Percentiles rank a stretch among this genome's conserved stretches.
Conservation (phyloP, 1,140 invertebrate species). For the Cepaea nemoralis region DNA sequence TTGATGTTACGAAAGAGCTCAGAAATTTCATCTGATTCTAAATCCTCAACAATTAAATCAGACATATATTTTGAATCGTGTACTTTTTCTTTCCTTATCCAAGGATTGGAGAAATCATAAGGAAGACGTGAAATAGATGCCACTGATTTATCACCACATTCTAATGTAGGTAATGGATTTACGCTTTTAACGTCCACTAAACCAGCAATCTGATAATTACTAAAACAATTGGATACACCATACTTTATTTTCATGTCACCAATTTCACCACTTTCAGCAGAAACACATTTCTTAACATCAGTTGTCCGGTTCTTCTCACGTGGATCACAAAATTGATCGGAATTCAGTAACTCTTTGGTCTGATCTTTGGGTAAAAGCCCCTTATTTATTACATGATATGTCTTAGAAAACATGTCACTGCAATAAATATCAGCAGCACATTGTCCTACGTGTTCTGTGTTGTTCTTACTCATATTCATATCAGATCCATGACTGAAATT, state of each 20-base stretch:
- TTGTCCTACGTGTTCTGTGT: background rate
- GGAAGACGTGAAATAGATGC: background rate
- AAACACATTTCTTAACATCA: background rate
- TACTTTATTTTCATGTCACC: background rate
- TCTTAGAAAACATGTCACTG: background rate
- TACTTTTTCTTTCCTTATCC: background rate
- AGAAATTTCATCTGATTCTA: slow-evolving; percentile 17
- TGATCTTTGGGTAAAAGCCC: background rate
- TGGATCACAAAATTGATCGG: background rate
- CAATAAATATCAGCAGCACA: background rate
- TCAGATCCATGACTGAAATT: background rate
- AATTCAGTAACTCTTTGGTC: background rate
- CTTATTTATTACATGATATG: background rate
- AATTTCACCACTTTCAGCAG: background rate
- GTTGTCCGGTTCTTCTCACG: background rate
- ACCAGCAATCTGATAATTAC: background rate
- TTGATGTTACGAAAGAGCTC: slow-evolving; percentile 12
- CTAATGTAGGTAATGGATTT: background rate
- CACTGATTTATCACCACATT: background rate
- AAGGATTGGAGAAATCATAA: background rate
- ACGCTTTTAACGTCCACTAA: background rate
- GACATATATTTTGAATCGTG: background rate
- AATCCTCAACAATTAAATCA: slow-evolving; percentile 26
- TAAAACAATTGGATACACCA: background rate
- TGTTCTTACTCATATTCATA: background rate